phyloP scores from a whole-genome alignment of 2,113 vertebrate species.

The Guaruba guarouba region DNA sequence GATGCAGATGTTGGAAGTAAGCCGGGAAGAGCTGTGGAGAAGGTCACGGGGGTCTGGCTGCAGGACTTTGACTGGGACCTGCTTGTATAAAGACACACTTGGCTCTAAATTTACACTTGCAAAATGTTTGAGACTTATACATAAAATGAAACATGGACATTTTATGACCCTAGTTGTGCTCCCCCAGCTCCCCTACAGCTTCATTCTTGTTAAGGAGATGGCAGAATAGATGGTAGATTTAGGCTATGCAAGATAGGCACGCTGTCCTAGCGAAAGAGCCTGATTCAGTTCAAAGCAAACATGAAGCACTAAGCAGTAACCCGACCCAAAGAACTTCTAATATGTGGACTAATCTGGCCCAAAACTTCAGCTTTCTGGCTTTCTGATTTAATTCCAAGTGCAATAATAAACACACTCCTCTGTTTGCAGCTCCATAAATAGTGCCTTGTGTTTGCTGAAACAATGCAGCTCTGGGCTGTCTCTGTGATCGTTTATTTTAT shows the following conservation, averaged over 20 bases:
- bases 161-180: not conserved
- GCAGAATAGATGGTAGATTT: not conserved
- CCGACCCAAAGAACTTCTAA: not conserved
- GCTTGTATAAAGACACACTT: not conserved
- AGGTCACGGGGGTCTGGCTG: not conserved
- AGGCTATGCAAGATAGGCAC: not conserved
- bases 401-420: conserved; percentile 63
- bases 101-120: not conserved
- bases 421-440: conserved; percentile 71
- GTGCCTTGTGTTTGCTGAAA: conserved; percentile 66
- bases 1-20: fast-evolving
- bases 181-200: not conserved
- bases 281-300: not conserved
- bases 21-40: not conserved
- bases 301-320: not conserved
- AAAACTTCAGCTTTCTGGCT: conserved; percentile 51
- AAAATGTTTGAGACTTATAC: not conserved
- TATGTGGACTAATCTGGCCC: conserved; percentile 16
- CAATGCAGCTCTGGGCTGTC: conserved; percentile 66
- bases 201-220: not conserved
- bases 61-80: not conserved
- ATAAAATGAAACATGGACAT: not conserved
- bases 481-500: conserved; percentile 74
- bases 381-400: conserved; percentile 62
- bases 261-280: fast-evolving